Evolutionary conservation across 2,888 invertebrate species (phyloP).

Genomic region (Hydroisotoma schaefferi): DNA sequence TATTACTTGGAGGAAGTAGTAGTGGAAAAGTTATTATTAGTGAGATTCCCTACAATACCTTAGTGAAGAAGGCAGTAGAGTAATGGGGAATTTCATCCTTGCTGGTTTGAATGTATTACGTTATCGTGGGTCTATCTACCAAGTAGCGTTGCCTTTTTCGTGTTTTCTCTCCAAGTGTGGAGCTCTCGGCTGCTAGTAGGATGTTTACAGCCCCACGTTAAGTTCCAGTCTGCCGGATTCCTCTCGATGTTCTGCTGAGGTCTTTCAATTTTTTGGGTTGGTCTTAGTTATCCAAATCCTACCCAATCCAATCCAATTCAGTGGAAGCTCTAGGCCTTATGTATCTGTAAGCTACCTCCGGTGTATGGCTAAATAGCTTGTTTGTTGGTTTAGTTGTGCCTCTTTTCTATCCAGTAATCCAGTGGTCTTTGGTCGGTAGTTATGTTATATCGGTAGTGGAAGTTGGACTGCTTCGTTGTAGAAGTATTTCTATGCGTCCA

Average conservation of each 20-base stretch:
- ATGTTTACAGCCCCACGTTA: conserved; percentile 1
- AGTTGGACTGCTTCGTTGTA: conserved; percentile 5
- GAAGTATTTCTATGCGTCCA: no score
- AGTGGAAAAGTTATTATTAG: neutral
- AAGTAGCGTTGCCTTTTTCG: conserved; percentile 10
- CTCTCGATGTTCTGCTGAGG: conserved; percentile 2
- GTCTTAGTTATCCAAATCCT: conserved; percentile 28
- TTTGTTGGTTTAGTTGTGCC: conserved; percentile 37
- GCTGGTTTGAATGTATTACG: no score
- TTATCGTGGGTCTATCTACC: no score
- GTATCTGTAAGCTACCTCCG: conserved; percentile 7
- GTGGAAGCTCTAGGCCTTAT: no score
- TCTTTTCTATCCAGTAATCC: conserved; percentile 24
- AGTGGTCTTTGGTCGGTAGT: no score
- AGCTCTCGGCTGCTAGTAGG: neutral
- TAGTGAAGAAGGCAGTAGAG: no score
- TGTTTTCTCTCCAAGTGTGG: neutral
- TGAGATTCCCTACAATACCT: no score
- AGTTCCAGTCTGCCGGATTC: conserved; percentile 19
- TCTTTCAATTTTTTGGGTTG: conserved; percentile 13
- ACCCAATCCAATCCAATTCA: conserved; percentile 29
- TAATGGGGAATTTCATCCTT: no score
- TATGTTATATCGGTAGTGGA: no score
- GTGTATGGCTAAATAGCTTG: conserved; percentile 30
- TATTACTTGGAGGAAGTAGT: neutral